Percentiles rank a stretch among this genome's conserved stretches.
Conservation (phyloP, 2,888 invertebrate genomes). For the Bellardia bayeri region DNA sequence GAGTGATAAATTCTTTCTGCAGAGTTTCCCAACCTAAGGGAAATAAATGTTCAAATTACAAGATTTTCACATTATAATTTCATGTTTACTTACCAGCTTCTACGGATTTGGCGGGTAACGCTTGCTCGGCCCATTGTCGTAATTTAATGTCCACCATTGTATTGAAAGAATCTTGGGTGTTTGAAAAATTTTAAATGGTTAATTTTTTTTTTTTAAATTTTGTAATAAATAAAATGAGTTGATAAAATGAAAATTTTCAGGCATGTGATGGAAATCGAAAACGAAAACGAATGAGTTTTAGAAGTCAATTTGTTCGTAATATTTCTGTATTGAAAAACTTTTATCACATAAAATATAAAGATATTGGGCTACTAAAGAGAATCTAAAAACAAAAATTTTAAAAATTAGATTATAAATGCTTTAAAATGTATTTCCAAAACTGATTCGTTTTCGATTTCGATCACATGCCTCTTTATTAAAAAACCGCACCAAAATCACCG, state of each 20-base stretch:
- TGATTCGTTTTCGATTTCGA: no score
- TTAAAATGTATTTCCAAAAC: no score
- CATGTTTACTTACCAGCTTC: constrained; percentile 87
- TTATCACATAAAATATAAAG: no score
- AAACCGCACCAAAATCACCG: constrained; percentile 1
- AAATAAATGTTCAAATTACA: background rate
- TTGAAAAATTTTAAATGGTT: constrained; percentile 13
- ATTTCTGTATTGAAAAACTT: no score
- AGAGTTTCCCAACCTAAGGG: constrained; percentile 89
- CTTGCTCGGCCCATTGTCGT: constrained; percentile 97
- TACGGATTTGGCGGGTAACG: constrained; percentile 93
- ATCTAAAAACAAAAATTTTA: no score
- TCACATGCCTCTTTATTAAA: no score
- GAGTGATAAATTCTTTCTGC: constrained; percentile 89
- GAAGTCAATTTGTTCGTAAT: no score
- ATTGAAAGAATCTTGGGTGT: constrained; percentile 89
- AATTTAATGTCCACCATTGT: constrained; percentile 97
- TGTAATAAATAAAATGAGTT: constrained; percentile 9
- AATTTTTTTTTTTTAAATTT: background rate
- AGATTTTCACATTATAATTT: background rate
- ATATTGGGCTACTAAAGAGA: no score
- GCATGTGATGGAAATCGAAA: no score
- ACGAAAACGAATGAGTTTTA: no score
- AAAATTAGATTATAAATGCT: no score
- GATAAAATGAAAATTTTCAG: constrained; percentile 14